Evolutionary conservation across 2,113 vertebrate genomes (phyloP).

Genomic region (Sigmodon hispidus): DNA sequence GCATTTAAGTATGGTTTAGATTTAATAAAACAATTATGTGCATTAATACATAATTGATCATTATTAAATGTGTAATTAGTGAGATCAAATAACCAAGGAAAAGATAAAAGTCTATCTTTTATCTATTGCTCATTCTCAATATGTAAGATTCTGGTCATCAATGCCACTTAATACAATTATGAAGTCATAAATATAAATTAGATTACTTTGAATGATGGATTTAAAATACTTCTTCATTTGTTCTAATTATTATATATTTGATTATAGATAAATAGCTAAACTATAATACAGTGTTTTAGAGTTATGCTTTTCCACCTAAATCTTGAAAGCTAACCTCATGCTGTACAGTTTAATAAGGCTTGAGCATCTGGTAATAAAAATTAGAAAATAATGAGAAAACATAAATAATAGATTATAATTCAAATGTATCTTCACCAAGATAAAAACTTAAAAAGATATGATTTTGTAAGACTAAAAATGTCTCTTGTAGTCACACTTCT

Average conservation of each 20-base stretch:
- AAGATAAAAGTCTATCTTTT: slow-evolving; percentile 76
- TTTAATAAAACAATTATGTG: slow-evolving; percentile 79
- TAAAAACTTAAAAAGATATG: not conserved
- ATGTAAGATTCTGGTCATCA: slow-evolving; percentile 68
- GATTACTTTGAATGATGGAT: slow-evolving; percentile 69
- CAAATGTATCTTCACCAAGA: not conserved
- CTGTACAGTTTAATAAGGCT: slow-evolving; percentile 44
- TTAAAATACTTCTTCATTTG: slow-evolving; percentile 65
- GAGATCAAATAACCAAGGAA: slow-evolving; percentile 72
- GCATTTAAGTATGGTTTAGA: slow-evolving; percentile 73
- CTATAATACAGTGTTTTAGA: slow-evolving; percentile 56
- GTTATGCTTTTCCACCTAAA: slow-evolving; percentile 49
- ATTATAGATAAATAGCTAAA: slow-evolving; percentile 76
- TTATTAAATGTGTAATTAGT: slow-evolving; percentile 81
- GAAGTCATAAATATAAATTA: slow-evolving; percentile 80
- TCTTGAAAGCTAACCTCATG: slow-evolving; percentile 50
- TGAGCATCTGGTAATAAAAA: slow-evolving; percentile 18
- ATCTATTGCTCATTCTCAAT: slow-evolving; percentile 68
- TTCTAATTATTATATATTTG: slow-evolving; percentile 77
- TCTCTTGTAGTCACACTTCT: not conserved
- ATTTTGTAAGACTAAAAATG: not conserved
- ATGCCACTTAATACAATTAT: slow-evolving; percentile 75
- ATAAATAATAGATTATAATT: slow-evolving; percentile 45
- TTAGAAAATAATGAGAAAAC: slow-evolving; percentile 31
- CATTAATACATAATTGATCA: slow-evolving; percentile 77